A percentile compares a stretch with the other conserved stretches of the same genome.
Evolutionary conservation across 2,113 vertebrate genomes (phyloP).

Genomic region (Pterophyllum scalare): DNA sequence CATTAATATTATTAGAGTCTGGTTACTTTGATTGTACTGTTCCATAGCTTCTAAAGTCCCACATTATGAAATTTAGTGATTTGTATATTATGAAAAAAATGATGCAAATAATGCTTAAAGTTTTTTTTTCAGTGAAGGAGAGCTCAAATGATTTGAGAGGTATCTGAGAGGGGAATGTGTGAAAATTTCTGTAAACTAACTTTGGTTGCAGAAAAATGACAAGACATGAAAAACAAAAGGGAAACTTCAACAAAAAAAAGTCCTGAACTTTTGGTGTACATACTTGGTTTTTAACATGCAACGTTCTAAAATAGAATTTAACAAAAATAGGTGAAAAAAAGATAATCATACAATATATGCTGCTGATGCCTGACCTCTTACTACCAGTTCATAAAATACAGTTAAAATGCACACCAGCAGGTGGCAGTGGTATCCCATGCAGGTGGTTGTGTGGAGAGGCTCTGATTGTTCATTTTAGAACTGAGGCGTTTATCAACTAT

Average conservation of each 20-base stretch:
- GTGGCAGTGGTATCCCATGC: constrained; percentile 70
- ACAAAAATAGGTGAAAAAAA: neutral
- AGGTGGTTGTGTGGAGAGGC: neutral
- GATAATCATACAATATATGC: neutral
- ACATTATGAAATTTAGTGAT: neutral
- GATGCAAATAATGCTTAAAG: neutral
- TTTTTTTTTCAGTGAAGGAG: fast-evolving
- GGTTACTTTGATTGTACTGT: neutral
- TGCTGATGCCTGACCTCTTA: neutral
- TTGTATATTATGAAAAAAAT: neutral
- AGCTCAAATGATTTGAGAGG: neutral
- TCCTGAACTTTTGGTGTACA: neutral
- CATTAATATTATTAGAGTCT: neutral
- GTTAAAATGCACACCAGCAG: constrained; percentile 52
- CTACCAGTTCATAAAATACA: neutral
- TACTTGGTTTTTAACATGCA: neutral
- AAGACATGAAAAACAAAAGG: neutral
- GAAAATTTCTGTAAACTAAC: neutral
- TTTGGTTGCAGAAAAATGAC: neutral
- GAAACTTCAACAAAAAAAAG: neutral
- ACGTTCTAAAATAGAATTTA: neutral
- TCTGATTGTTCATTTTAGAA: constrained; percentile 7
- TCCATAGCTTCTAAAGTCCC: neutral
- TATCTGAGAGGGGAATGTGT: neutral
- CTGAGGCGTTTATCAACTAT: constrained; percentile 13